Evolutionary conservation across 2,797 vertebrate species (phyloP), one percentile per base, ranked within the genome.

Genomic region (Hipposideros larvatus): DNA sequence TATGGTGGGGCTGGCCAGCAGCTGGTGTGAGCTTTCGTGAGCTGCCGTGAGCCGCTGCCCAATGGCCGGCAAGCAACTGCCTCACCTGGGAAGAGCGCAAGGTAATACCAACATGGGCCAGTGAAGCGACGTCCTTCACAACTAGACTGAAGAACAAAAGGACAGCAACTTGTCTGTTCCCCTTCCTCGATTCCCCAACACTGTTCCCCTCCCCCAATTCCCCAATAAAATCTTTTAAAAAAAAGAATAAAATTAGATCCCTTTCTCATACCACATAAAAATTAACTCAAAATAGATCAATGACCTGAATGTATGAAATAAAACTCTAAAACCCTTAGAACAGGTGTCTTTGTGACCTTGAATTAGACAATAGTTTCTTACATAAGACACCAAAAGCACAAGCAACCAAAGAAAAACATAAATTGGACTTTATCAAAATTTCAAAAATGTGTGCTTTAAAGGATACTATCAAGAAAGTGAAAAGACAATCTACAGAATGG

Each of bases 351-450:
- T 59, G 61, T 77, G 78, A 78, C 63, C 55, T 61, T 71, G 19
- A 24, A 43, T 89, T 57, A 61, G 24, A 63, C 65, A 91, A 53
- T 28, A 34, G n/a, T 68, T 95, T 75, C 68, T 87, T 80, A 87
- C 61, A 37, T 5, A 43, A 34, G 48, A 41, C 9, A 59, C 26
- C 57, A 61, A 90, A 85, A 86, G 13, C 34, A 90, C 57, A 80
- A 90, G 48, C 26, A 73, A 66, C 7, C n/a, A 37, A 66, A 46
- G 46, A 21, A 53, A 78, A 80, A 90, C 74, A 85, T 71, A 71
- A 92, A 53, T 14, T 57, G 11, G 53, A 77, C 19, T 41, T 41
- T 18, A 74, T 61, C 13, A 63, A 82, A 75, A 65, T 41, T 61
- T 15, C 21, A 13, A 65, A 55, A n/a, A 55, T 80, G 34, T 79